Evolutionary conservation across 2,888 invertebrate genomes (phyloP), one percentile per base, ranked within the genome.

Genomic region (Brassicogethes aeneus): DNA sequence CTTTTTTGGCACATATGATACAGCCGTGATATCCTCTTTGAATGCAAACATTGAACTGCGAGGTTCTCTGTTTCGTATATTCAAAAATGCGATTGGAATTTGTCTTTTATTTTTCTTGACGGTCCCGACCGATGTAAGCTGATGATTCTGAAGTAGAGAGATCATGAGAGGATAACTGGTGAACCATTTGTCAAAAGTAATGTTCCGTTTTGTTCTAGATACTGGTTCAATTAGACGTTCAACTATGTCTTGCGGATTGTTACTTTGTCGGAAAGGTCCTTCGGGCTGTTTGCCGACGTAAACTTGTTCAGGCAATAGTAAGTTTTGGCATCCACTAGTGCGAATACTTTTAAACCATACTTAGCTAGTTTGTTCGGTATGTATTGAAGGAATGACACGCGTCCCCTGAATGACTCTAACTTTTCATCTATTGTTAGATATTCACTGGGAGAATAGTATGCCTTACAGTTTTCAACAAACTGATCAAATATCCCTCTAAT

Each of bases 161-260:
- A 43, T 43, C n/a, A n/a, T n/a, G n/a, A n/a, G n/a, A n/a, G n/a
- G n/a, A 13, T 40, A 34, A 37, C 44, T 48, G 2, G 51, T 55
- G 37, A 49, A 56, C 50, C 54, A 57, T 40, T 56, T 55, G 36
- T 59, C 55, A 33, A 45, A 47, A 5, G 54, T 59, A 12, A 60
- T 45, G 39, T 59, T 60, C n/a, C 53, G 35, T 3, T 52, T 52
- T 17, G 51, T 45, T 29, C 43, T 41, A 35, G 47, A 37, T 33
- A 55, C 39, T n/a, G 45, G 50, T 32, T 35, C 16, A 16, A 46
- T 30, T 30, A 50, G 41, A 41, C 51, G 31, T 30, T 23, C 31
- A 33, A 51, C 48, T 16, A 55, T 44, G 36, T 47, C 52, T 33
- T 15, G 3, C 5, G 53, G 15, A 8, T 7, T 39, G 34, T 50